A percentile compares a stretch with the other conserved stretches of the same genome.
Evolutionary conservation across 2,888 invertebrate genomes (phyloP).

Genomic region (Zygothrica quintamaculata): DNA sequence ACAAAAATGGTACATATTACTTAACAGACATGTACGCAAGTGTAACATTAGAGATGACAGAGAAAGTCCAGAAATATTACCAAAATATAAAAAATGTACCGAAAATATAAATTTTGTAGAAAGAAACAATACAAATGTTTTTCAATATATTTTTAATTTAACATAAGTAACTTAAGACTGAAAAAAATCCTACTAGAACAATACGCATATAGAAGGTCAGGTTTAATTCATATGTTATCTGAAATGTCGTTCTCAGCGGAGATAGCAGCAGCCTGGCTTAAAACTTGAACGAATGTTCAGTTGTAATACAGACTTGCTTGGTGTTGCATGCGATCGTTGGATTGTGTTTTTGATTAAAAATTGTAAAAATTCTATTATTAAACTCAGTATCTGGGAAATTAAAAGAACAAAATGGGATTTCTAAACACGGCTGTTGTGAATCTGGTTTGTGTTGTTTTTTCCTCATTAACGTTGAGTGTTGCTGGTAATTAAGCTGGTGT

Average conservation of each 20-base stretch:
- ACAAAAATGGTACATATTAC: too few relatives aligned
- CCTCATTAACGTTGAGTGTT: constrained; percentile 50
- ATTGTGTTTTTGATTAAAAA: too few relatives aligned
- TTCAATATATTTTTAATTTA: too few relatives aligned
- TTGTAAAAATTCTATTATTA: constrained; percentile 11
- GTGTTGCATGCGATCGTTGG: constrained; percentile 2
- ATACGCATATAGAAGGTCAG: too few relatives aligned
- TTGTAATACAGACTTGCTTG: constrained; percentile 25
- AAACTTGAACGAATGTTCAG: constrained; percentile 25
- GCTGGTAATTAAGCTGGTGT: constrained; percentile 44
- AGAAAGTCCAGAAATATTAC: too few relatives aligned
- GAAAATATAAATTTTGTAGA: too few relatives aligned
- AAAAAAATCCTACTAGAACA: too few relatives aligned
- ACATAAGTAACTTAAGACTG: too few relatives aligned
- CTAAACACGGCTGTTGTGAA: constrained; percentile 1
- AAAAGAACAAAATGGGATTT: constrained; percentile 34
- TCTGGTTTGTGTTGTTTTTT: constrained; percentile 26
- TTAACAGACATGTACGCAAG: neutral
- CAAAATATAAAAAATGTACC: too few relatives aligned
- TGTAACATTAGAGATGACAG: neutral
- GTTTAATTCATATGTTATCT: constrained; percentile 49
- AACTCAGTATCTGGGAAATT: constrained; percentile 28
- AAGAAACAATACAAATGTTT: too few relatives aligned
- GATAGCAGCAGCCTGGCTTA: constrained; percentile 8
- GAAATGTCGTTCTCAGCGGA: constrained; percentile 26